Conservation (phyloP, 2,113 vertebrate genomes). For the Sinosuthora webbiana region DNA sequence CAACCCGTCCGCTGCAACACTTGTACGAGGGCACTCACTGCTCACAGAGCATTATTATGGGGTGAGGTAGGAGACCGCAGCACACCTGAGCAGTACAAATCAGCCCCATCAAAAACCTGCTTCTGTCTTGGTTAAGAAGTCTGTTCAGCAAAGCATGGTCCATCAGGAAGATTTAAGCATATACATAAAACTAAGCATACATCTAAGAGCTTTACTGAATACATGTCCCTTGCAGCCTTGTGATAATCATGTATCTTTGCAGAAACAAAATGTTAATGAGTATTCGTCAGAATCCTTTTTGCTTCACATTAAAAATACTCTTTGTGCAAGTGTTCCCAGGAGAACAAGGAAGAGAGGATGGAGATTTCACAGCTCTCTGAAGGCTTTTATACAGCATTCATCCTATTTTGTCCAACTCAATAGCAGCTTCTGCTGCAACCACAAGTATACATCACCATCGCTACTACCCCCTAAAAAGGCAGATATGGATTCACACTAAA, state of each 20-base stretch:
- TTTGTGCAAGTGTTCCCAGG: conserved; percentile 61
- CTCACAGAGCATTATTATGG: no score
- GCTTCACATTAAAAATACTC: conserved; percentile 63
- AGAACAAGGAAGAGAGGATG: conserved; percentile 52
- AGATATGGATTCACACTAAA: conserved; percentile 33
- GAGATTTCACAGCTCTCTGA: conserved; percentile 65
- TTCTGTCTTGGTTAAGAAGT: background rate
- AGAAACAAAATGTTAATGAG: conserved; percentile 67
- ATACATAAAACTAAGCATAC: conserved; percentile 18
- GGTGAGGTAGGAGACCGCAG: no score
- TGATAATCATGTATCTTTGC: conserved; percentile 33
- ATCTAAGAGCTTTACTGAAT: conserved; percentile 17
- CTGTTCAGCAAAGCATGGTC: background rate
- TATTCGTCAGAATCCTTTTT: conserved; percentile 52
- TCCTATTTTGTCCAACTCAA: conserved; percentile 57
- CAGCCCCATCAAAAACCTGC: background rate
- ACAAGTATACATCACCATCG: conserved; percentile 19
- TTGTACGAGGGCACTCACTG: no score
- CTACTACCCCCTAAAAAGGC: conserved; percentile 28
- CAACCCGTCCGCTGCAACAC: no score
- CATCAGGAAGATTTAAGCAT: conserved; percentile 4
- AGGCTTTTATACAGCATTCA: conserved; percentile 62
- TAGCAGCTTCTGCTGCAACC: conserved; percentile 51
- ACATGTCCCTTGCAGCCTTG: background rate
- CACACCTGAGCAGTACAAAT: background rate